Evolutionary conservation across 2,113 vertebrate genomes (phyloP).

Genomic region (Gracilinanus agilis): DNA sequence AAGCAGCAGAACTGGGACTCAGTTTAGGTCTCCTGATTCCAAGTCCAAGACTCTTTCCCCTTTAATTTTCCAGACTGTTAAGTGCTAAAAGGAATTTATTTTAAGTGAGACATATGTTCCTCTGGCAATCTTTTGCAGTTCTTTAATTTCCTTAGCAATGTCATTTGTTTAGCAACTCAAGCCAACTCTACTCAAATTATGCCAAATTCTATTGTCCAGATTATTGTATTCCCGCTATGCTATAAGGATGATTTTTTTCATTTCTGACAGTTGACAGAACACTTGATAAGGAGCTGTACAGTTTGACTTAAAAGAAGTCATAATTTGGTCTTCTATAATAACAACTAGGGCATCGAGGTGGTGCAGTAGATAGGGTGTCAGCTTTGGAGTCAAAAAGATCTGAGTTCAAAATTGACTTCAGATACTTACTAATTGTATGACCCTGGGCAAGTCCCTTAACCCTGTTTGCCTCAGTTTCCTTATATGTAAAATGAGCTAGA

Average conservation of each 20-base stretch:
- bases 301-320: slow-evolving; percentile 13
- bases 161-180: neutral
- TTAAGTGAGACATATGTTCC: neutral
- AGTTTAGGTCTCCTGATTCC: neutral
- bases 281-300: neutral
- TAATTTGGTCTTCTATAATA: slow-evolving; percentile 15
- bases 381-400: no score
- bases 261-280: neutral
- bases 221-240: slow-evolving; percentile 27
- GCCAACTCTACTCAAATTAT: slow-evolving; percentile 33
- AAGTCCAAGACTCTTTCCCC: neutral
- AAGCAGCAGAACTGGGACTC: neutral
- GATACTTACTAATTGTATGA: no score
- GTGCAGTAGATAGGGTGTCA: no score
- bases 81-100: neutral
- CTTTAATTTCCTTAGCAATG: neutral
- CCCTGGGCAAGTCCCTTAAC: no score
- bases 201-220: slow-evolving; percentile 19
- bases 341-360: neutral
- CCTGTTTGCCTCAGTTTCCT: no score
- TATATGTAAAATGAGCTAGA: no score
- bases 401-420: no score
- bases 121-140: neutral
- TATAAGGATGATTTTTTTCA: neutral
- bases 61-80: neutral